Evolutionary conservation across 2,888 invertebrate genomes (phyloP), one percentile per base, ranked within the genome.

Genomic region (Caradrina clavipalpis): DNA sequence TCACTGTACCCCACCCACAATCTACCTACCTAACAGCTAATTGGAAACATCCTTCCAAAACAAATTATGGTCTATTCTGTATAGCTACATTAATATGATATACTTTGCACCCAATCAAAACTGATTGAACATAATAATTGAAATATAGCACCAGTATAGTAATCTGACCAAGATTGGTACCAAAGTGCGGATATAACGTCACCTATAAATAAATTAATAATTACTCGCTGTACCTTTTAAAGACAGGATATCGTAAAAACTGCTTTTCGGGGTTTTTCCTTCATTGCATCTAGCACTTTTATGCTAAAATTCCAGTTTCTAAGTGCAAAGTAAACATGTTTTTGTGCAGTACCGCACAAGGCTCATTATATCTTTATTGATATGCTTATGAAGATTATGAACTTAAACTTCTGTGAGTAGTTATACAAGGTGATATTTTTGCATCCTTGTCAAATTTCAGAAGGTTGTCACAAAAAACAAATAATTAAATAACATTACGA

Each of bases 241-340:
- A 54, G n/a, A 21, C 8, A 49, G 17, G 19, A 49, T 76, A 13
- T 59, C 45, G 19, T 49, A 62, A 65, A 63, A 58, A 65, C 65
- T 6, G 31, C 56, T 53, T 72, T 70, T 76, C 11, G 62, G 59
- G 62, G 59, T 31, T 71, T 75, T 76, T 56, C 66, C 53, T 55
- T 2, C 0, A 65, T 39, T 54, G 19, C 47, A 56, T 39, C 35
- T 64, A 51, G 58, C 47, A 60, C 49, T 60, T 62, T 51, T 22
- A 63, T 49, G 66, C 19, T 42, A 70, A 62, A 63, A 39, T 17
- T 63, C 42, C 26, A 62, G 76, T 66, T 45, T 45, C 17, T 71
- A 51, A 15, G 7, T 54, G 22, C 66, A 55, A 55, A n/a, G 1
- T 45, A 51, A 55, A 53, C 19, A 62, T 22, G 53, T 62, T 61